phyloP scores from a whole-genome alignment of 2,797 vertebrate genomes.

The Bucorvus abyssinicus region DNA sequence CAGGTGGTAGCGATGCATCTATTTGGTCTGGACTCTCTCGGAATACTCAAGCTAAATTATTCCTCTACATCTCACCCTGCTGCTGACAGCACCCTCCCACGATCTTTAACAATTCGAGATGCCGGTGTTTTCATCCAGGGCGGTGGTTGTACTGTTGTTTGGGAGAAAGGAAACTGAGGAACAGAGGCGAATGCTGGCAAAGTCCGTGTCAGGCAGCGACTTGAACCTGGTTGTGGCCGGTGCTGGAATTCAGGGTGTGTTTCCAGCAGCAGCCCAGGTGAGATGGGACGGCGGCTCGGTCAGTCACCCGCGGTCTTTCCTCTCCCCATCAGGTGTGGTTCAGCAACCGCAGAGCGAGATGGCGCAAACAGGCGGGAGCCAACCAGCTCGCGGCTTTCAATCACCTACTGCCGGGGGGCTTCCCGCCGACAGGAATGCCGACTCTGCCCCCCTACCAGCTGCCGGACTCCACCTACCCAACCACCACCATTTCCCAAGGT shows the following conservation, averaged over 20 bases:
- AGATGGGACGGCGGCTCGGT: not conserved
- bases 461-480: slow-evolving; percentile 89
- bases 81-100: not conserved
- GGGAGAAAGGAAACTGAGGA: not conserved
- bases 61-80: not conserved
- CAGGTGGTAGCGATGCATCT: slow-evolving; percentile 38
- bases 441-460: slow-evolving; percentile 94
- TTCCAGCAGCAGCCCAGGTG: not conserved
- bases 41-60: not conserved
- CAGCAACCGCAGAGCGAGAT: slow-evolving; percentile 93
- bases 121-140: not conserved
- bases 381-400: slow-evolving; percentile 97
- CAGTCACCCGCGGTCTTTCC: not conserved
- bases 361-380: slow-evolving; percentile 97
- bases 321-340: slow-evolving; percentile 89
- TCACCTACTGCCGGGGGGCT: slow-evolving; percentile 94
- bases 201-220: not conserved
- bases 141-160: fast-evolving
- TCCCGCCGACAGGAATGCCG: slow-evolving; percentile 93
- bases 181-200: fast-evolving
- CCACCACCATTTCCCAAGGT: slow-evolving; percentile 92
- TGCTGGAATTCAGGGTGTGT: not conserved
- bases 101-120: not conserved
- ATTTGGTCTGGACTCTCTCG: not conserved
- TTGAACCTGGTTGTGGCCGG: not conserved